Percentiles rank a stretch among this genome's conserved stretches.
Conservation (phyloP, 2,888 invertebrate genomes). For the Aporophyla lueneburgensis region DNA sequence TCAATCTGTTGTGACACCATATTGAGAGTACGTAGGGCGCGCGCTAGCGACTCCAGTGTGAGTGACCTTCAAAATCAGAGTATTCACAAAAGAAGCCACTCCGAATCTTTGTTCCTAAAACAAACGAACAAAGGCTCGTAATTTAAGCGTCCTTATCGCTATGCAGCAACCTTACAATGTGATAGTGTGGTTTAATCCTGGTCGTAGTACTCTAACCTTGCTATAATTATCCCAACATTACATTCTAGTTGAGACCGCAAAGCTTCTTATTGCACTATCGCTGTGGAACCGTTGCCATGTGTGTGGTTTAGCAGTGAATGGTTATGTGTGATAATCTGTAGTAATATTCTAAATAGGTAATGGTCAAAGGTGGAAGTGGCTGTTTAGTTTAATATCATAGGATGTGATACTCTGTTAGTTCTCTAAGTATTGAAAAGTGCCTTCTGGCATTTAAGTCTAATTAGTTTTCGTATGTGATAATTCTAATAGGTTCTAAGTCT, state of each 20-base stretch:
- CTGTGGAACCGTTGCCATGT: background rate
- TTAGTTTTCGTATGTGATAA: no score
- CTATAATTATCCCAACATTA: constrained; percentile 34
- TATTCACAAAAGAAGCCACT: no score
- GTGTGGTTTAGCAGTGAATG: constrained; percentile 18
- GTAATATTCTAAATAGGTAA: background rate
- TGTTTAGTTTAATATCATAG: background rate
- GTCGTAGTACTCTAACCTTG: constrained; percentile 1
- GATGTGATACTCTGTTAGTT: background rate
- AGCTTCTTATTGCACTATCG: constrained; percentile 42
- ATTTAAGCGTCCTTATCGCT: constrained; percentile 9
- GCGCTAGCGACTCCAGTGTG: no score
- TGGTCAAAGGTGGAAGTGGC: background rate
- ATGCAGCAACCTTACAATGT: constrained; percentile 13
- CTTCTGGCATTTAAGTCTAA: no score
- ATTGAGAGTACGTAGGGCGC: no score
- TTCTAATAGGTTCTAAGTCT: no score
- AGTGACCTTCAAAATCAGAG: background rate
- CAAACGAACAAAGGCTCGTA: background rate
- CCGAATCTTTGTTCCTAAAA: background rate
- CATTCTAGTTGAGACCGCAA: constrained; percentile 29
- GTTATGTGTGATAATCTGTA: constrained; percentile 9
- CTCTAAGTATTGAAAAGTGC: no score
- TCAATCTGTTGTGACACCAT: no score
- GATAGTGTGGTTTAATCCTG: constrained; percentile 26